Percentiles rank a stretch among this genome's conserved stretches.
These are phyloP conservation scores for Podarcis muralis DNA, from an alignment of 2,113 vertebrate genomes.

Conservation along the genomic window DNA sequence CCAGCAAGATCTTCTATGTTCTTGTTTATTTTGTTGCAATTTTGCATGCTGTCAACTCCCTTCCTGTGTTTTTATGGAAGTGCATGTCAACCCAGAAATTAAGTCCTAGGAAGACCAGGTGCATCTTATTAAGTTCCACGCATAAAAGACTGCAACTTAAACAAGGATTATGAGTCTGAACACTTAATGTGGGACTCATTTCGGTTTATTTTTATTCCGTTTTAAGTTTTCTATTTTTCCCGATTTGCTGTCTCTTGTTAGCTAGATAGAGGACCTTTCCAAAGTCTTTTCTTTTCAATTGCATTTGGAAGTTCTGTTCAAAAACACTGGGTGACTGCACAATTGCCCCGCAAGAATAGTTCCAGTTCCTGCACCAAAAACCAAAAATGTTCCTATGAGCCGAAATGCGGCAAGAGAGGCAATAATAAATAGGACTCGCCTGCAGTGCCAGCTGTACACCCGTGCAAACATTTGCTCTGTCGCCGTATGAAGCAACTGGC, in stretches of 20 bases:
- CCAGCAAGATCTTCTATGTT: too few relatives aligned
- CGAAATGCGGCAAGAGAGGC: neutral
- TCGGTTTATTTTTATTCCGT: neutral
- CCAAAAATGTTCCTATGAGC: neutral
- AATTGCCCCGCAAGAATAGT: too few relatives aligned
- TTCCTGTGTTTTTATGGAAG: too few relatives aligned
- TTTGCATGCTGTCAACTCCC: too few relatives aligned
- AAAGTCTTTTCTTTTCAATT: neutral
- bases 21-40: too few relatives aligned
- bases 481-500: conserved; percentile 33
- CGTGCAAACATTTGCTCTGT: conserved; percentile 53
- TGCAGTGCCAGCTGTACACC: conserved; percentile 64
- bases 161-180: neutral
- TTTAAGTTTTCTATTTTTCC: neutral
- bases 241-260: neutral
- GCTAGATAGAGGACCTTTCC: neutral
- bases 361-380: neutral
- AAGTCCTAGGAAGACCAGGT: neutral
- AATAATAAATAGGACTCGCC: conserved; percentile 42
- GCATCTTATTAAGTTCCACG: too few relatives aligned
- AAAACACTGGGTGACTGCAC: neutral
- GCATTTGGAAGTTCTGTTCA: too few relatives aligned
- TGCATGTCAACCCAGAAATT: neutral
- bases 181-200: neutral
- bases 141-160: neutral